Base-by-base conservation (phyloP, 2,888 invertebrate species). In the Lacanobia oleracea region DNA sequence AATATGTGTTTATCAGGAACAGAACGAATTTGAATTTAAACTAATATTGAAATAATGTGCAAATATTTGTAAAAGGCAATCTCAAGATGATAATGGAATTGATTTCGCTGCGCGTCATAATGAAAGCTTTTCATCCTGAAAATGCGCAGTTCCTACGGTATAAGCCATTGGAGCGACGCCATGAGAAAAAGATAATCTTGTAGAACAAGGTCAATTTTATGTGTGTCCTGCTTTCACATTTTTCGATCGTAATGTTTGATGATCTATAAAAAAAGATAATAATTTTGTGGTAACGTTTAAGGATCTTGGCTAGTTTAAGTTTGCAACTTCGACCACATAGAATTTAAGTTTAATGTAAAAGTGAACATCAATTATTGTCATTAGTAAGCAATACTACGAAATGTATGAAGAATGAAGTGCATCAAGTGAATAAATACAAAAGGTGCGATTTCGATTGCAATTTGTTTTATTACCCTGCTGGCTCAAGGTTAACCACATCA, bases 1-100 rank as follows among this genome's bases (percentile, higher is more conserved):
- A 76, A 7, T 83, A 80, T 56, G 72, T 74, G 5, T 72, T 79
- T 18, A 57, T 72, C 54, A 82, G 73, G 21, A 76, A 68, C 12
- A 33, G 60, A 33, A 50, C 3, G 27, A 51, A 72, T 79, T 79
- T 73, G 51, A 79, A 63, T 50, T 21, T 21, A 16, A 33, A 33
- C 2, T 63, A 50, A 57, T 50, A 21, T 50, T 9, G 8, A 21
- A 50, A 50, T 10, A 50, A 21, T 9, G 10, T n/a, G n/a, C n/a
- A n/a, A n/a, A n/a, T n/a, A n/a, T 1, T n/a, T 50, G 18, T n/a
- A n/a, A n/a, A 48, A 8, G 2, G n/a, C 10, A 50, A 50, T 50
- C 1, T n/a, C n/a, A 8, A 6, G n/a, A n/a, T n/a, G 43, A 10
- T 43, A 1, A 43, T 2, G 43, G 9, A 12, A 12, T 43, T 43